Conservation (phyloP, 2,888 invertebrate genomes). For the Amphimallon solstitiale region DNA sequence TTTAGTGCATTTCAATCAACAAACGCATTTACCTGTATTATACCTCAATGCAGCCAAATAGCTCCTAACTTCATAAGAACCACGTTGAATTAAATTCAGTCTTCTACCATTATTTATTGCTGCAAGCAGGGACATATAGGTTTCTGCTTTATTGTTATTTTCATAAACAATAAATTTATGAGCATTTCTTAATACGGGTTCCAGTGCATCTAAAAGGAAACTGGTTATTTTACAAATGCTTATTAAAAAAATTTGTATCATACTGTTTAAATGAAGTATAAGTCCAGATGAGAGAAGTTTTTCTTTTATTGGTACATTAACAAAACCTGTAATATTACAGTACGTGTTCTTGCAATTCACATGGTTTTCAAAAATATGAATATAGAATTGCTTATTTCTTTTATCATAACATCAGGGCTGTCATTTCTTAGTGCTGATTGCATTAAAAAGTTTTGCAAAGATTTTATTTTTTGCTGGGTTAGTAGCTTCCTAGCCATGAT, state of each 20-base stretch:
- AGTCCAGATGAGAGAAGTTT: not conserved
- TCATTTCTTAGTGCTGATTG: not conserved
- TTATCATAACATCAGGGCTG: not conserved
- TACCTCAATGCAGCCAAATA: no score
- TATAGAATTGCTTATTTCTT: conserved; percentile 12
- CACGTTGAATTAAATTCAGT: no score
- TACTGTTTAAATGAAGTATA: conserved; percentile 7
- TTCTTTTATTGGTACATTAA: conserved; percentile 3
- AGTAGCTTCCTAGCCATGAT: conserved; percentile 3
- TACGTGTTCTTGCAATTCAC: conserved; percentile 42
- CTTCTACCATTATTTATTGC: no score
- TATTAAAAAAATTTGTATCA: not conserved
- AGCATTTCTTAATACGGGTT: conserved; percentile 35
- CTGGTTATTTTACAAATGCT: not conserved
- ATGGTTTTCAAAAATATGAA: conserved; percentile 52
- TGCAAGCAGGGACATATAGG: no score
- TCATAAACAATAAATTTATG: conserved; percentile 47
- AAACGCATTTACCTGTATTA: no score
- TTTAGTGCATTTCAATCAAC: no score
- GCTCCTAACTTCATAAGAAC: no score
- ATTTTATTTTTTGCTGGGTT: conserved; percentile 14
- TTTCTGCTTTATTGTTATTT: no score
- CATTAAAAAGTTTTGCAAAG: not conserved
- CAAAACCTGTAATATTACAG: conserved; percentile 5
- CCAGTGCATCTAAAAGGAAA: conserved; percentile 6